Evolutionary conservation across 2,888 invertebrate genomes (phyloP).

Genomic region (Dryococelus australis): DNA sequence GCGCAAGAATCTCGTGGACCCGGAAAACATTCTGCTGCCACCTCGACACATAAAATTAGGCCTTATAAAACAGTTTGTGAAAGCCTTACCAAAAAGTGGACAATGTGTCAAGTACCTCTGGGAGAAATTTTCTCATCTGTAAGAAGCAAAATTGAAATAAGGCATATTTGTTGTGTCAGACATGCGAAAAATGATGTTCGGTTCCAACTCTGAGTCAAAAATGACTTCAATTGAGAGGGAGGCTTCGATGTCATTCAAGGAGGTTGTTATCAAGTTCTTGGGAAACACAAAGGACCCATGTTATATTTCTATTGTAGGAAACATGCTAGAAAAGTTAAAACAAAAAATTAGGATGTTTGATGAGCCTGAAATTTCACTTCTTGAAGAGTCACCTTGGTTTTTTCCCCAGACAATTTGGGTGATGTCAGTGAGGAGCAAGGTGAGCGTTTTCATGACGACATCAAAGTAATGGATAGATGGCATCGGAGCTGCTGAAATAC

Average conservation of each 20-base stretch:
- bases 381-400: conserved; percentile 16
- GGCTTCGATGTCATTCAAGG: not conserved
- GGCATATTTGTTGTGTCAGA: not conserved
- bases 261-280: not conserved
- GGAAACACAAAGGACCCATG: not conserved
- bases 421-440: conserved; percentile 13
- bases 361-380: conserved; percentile 24
- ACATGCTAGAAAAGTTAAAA: not conserved
- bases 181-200: not conserved
- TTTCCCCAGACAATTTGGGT: not conserved
- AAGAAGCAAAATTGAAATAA: not conserved
- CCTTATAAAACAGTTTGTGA: too few relatives aligned
- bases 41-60: too few relatives aligned
- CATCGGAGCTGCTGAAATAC: conserved; percentile 13
- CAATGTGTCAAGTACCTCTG: not conserved
- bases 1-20: not conserved
- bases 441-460: not conserved
- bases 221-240: not conserved
- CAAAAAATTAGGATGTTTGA: not conserved
- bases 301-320: too few relatives aligned
- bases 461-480: not conserved
- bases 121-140: not conserved
- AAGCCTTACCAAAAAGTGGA: not conserved
- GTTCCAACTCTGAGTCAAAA: not conserved
- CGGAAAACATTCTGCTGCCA: not conserved